phyloP scores from a whole-genome alignment of 37 sponge, comb jelly and placozoan genomes.

The Oopsacas minuta region DNA sequence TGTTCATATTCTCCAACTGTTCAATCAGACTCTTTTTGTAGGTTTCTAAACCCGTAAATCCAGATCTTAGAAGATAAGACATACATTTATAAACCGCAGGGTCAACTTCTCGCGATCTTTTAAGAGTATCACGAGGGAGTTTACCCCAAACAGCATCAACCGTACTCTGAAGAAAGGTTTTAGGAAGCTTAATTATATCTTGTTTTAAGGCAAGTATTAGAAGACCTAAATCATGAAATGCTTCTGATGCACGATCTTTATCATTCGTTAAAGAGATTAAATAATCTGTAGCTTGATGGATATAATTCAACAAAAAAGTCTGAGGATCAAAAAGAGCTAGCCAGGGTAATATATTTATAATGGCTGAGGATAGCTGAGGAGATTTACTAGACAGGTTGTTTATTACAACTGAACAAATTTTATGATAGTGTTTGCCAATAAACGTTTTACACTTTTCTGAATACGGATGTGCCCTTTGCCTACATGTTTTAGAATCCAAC shows the following conservation, averaged over 20 bases:
- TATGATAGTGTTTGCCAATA: neutral
- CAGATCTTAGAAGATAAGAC: neutral
- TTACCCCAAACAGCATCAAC: constrained; percentile 5
- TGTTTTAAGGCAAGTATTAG: neutral
- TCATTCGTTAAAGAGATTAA: neutral
- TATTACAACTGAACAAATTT: neutral
- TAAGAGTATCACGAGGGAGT: neutral
- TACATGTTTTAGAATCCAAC: neutral
- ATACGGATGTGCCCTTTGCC: neutral
- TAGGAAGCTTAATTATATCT: neutral
- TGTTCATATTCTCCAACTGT: constrained; percentile 1
- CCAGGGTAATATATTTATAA: neutral
- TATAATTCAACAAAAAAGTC: neutral
- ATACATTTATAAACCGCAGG: neutral
- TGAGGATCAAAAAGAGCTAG: constrained; percentile 3
- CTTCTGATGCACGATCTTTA: constrained; percentile 8
- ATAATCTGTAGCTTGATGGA: neutral
- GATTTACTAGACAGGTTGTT: neutral
- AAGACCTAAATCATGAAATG: neutral
- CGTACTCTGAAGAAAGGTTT: neutral
- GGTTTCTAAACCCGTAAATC: neutral
- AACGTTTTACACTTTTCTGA: neutral
- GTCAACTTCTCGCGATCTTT: neutral
- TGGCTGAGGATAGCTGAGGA: neutral
- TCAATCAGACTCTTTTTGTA: constrained; percentile 11